phyloP scores from a whole-genome alignment of 2,797 vertebrate species.

The Iguana delicatissima region DNA sequence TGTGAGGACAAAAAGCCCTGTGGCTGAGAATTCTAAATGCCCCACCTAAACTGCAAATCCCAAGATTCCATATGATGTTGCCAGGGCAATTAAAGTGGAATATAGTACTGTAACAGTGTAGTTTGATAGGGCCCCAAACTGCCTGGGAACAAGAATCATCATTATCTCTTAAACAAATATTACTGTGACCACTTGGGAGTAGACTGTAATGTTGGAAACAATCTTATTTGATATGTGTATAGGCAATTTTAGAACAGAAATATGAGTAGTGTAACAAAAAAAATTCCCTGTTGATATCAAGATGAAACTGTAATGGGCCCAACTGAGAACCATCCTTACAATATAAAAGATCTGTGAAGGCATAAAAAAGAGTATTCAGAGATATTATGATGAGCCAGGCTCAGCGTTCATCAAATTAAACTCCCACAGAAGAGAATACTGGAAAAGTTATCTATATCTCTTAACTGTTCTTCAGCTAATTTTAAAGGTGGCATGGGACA shows the following conservation, averaged over 20 bases:
- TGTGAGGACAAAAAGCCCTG: no score
- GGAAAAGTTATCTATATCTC: background rate
- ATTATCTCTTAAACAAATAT: background rate
- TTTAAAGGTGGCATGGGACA: background rate
- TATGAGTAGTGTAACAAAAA: background rate
- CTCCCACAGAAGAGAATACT: background rate
- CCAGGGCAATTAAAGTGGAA: no score
- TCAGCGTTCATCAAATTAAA: conserved; percentile 6
- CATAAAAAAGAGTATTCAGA: background rate
- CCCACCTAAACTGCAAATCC: no score
- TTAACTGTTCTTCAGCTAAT: background rate
- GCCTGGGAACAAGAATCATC: conserved; percentile 17
- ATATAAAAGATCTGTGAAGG: conserved; percentile 8
- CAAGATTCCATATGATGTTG: no score
- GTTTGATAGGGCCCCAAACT: background rate
- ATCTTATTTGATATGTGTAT: conserved; percentile 23
- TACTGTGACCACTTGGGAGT: conserved; percentile 11
- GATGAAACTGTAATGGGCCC: conserved; percentile 6
- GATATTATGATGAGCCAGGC: background rate
- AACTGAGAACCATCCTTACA: background rate
- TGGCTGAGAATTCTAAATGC: no score
- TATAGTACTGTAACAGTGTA: no score
- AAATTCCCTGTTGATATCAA: conserved; percentile 17
- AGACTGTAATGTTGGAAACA: conserved; percentile 8
- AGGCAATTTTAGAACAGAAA: conserved; percentile 10